phyloP scores from a whole-genome alignment of 2,888 invertebrate species.

The Ectemnius cavifrons region DNA sequence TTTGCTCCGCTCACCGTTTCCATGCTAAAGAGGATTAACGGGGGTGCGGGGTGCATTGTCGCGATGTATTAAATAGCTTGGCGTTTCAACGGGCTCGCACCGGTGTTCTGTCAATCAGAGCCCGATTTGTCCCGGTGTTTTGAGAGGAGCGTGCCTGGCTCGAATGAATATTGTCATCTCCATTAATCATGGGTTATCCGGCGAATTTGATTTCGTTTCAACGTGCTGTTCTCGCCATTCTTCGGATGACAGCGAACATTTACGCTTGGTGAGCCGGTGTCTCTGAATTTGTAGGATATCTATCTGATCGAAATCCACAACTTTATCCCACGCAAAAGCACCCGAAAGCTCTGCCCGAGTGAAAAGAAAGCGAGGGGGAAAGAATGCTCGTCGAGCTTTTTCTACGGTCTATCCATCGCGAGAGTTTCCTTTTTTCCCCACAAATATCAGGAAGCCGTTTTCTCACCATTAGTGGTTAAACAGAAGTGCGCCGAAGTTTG shows the following conservation, averaged over 20 bases:
- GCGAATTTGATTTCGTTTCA: slow-evolving; percentile 26
- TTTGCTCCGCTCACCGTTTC: background rate
- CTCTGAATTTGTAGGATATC: slow-evolving; percentile 32
- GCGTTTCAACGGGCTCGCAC: background rate
- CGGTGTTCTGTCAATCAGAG: background rate
- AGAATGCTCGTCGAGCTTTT: background rate
- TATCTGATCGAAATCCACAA: slow-evolving; percentile 15
- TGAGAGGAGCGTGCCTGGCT: slow-evolving; percentile 8
- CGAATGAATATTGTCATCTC: slow-evolving; percentile 51
- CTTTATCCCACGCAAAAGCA: background rate
- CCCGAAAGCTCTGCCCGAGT: background rate
- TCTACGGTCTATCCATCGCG: background rate
- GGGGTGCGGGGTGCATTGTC: slow-evolving; percentile 1
- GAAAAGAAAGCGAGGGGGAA: background rate
- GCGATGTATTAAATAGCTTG: background rate
- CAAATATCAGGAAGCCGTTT: slow-evolving; percentile 25
- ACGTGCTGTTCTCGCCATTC: slow-evolving; percentile 28
- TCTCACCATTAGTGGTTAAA: slow-evolving; percentile 16
- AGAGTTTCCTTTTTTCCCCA: slow-evolving; percentile 17
- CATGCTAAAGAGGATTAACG: background rate
- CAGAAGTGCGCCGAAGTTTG: slow-evolving; percentile 1
- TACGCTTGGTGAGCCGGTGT: slow-evolving; percentile 22
- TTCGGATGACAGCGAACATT: slow-evolving; percentile 20
- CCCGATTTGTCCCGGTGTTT: slow-evolving; percentile 21
- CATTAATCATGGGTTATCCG: slow-evolving; percentile 46